Conservation (phyloP, 2,888 invertebrate genomes). For the Leptogaster cylindrica region DNA sequence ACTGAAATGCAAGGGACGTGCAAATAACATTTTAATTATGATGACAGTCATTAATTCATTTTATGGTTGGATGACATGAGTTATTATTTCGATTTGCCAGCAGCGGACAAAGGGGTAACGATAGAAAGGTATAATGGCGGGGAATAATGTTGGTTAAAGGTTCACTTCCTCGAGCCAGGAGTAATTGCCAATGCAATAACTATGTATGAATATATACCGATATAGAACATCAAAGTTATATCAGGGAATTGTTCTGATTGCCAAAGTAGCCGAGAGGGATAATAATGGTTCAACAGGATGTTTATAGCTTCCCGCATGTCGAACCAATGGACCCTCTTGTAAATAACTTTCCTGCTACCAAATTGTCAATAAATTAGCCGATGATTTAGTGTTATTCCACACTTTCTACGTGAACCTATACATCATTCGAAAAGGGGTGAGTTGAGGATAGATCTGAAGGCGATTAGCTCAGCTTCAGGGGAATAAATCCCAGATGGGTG, state of each 20-base stretch:
- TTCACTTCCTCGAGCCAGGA: background rate
- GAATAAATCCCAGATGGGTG: no score
- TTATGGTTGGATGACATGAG: constrained; percentile 44
- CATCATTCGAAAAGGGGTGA: constrained; percentile 14
- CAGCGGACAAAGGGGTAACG: background rate
- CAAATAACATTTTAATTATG: constrained; percentile 44
- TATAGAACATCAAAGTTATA: background rate
- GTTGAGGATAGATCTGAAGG: constrained; percentile 18
- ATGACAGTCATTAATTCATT: constrained; percentile 45
- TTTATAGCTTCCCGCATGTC: constrained; percentile 2
- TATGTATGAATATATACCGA: constrained; percentile 30
- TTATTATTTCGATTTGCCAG: constrained; percentile 35
- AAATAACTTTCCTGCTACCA: constrained; percentile 37
- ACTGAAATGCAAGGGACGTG: constrained; percentile 12
- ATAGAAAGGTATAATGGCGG: no score
- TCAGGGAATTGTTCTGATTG: constrained; percentile 1
- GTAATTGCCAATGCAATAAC: constrained; percentile 19
- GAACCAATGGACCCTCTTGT: constrained; percentile 3
- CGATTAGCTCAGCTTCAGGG: no score
- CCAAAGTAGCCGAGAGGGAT: constrained; percentile 16
- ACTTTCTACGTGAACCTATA: constrained; percentile 38
- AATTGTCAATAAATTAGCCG: constrained; percentile 46
- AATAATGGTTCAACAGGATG: constrained; percentile 13
- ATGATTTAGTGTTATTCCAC: constrained; percentile 44
- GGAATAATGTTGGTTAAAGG: background rate